phyloP scores from a whole-genome alignment of 2,888 invertebrate species.

The Leptopilina myrica region DNA sequence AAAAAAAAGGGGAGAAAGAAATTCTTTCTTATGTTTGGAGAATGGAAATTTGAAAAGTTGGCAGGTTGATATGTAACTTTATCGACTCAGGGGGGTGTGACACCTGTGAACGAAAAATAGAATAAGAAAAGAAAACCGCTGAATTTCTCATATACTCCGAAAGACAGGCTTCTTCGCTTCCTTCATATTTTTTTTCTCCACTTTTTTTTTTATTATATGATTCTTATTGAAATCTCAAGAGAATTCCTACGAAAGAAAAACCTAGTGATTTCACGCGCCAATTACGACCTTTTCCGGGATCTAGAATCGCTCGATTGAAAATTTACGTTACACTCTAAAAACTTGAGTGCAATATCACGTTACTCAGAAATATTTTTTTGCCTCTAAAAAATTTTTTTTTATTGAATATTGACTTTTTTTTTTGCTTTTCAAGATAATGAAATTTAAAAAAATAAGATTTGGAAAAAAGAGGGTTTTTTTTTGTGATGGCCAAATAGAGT shows the following conservation, averaged over 20 bases:
- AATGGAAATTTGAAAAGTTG: conserved; percentile 3
- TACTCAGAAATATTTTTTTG: conserved; percentile 10
- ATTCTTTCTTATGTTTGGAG: not conserved
- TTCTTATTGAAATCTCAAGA: conserved; percentile 39
- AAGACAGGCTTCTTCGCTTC: not conserved
- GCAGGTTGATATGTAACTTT: conserved; percentile 11
- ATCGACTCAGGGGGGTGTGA: conserved; percentile 6
- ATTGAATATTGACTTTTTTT: no score
- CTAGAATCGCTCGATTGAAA: conserved; percentile 25
- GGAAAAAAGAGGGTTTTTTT: no score
- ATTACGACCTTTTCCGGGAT: conserved; percentile 21
- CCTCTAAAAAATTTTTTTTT: no score
- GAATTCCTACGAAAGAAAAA: not conserved
- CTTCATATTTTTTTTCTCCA: conserved; percentile 15
- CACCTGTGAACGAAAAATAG: conserved; percentile 16
- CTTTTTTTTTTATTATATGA: conserved; percentile 23
- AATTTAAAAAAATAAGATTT: no score
- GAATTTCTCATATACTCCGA: conserved; percentile 7
- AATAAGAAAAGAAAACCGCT: not conserved
- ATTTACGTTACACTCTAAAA: conserved; percentile 31
- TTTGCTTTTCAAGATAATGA: no score
- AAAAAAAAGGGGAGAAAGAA: not conserved
- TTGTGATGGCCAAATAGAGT: no score
- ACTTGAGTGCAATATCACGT: conserved; percentile 18
- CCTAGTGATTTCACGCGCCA: conserved; percentile 30